Evolutionary conservation across 2,888 invertebrate species (phyloP).

Genomic region (Dicyrtomina minuta): DNA sequence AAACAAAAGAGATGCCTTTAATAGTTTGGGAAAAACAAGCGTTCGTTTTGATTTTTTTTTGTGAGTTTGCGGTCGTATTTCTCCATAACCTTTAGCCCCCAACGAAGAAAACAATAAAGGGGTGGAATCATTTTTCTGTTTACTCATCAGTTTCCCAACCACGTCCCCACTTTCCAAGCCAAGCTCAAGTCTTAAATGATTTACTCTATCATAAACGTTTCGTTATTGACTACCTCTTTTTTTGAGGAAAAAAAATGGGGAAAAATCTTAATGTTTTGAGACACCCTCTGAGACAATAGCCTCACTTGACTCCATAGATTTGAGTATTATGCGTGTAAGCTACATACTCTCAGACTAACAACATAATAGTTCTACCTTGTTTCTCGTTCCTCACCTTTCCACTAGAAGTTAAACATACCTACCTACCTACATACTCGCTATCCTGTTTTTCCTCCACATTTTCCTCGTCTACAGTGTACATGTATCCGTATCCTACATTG

Average conservation of each 20-base stretch:
- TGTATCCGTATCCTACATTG: too few species aligned
- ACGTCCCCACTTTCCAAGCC: conserved; percentile 35
- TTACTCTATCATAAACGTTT: conserved; percentile 44
- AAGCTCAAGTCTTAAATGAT: conserved; percentile 36
- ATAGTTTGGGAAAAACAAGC: too few species aligned
- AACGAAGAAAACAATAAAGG: conserved; percentile 47
- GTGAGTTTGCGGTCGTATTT: conserved; percentile 29
- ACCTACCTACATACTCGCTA: too few species aligned
- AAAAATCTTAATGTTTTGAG: neutral
- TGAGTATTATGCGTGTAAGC: too few species aligned
- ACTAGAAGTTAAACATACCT: too few species aligned
- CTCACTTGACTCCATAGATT: too few species aligned
- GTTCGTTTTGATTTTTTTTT: too few species aligned
- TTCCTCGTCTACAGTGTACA: too few species aligned
- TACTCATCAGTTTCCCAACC: conserved; percentile 46
- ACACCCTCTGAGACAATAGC: conserved; percentile 8
- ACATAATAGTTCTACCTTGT: too few species aligned
- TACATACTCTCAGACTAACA: too few species aligned
- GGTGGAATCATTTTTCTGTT: conserved; percentile 42
- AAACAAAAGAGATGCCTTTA: conserved; percentile 5
- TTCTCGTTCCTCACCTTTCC: too few species aligned
- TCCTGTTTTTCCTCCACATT: too few species aligned
- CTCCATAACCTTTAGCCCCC: conserved; percentile 42
- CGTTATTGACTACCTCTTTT: conserved; percentile 40
- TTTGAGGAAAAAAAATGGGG: neutral